Percentiles rank a stretch among this genome's conserved stretches.
Conservation (phyloP, 2,797 vertebrate species). For the Gadopsis bispinosus region DNA sequence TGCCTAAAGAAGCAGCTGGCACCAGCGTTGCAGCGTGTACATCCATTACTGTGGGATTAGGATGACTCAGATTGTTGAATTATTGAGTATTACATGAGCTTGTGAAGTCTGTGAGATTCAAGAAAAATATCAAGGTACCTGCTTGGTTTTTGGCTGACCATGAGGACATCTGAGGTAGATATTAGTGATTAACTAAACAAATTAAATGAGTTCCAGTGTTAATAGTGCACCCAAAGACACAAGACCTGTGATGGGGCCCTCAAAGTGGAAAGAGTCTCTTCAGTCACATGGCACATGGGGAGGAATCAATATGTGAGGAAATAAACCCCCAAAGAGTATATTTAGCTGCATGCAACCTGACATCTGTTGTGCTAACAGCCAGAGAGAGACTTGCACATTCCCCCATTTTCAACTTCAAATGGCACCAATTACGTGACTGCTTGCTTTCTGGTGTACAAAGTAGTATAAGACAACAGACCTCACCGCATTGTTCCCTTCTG, state of each 20-base stretch:
- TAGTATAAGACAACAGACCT: slow-evolving; percentile 52
- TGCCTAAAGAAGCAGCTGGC: slow-evolving; percentile 63
- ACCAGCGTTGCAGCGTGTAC: slow-evolving; percentile 32
- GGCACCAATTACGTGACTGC: slow-evolving; percentile 70
- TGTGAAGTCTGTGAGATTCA: slow-evolving; percentile 11
- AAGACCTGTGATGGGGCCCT: slow-evolving; percentile 31
- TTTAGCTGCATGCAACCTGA: slow-evolving; percentile 74
- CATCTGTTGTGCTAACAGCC: slow-evolving; percentile 73
- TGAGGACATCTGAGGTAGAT: slow-evolving; percentile 6
- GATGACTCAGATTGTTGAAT: slow-evolving; percentile 31
- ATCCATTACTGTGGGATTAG: slow-evolving; percentile 45
- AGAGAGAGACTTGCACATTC: slow-evolving; percentile 62
- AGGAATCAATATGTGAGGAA: slow-evolving; percentile 74
- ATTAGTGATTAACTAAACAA: slow-evolving; percentile 31
- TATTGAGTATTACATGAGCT: slow-evolving; percentile 5
- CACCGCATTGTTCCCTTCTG: slow-evolving; percentile 32
- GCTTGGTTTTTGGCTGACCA: slow-evolving; percentile 11
- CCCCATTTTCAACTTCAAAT: slow-evolving; percentile 71
- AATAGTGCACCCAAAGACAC: slow-evolving; percentile 6
- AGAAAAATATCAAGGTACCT: slow-evolving; percentile 2
- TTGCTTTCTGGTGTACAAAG: slow-evolving; percentile 63
- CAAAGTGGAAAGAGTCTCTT: slow-evolving; percentile 58
- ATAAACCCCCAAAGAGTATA: slow-evolving; percentile 73
- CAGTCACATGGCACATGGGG: slow-evolving; percentile 39
- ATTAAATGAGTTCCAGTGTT: slow-evolving; percentile 21